Base-by-base conservation (phyloP, 2,888 invertebrate species). In the Nomada lathburiana region DNA sequence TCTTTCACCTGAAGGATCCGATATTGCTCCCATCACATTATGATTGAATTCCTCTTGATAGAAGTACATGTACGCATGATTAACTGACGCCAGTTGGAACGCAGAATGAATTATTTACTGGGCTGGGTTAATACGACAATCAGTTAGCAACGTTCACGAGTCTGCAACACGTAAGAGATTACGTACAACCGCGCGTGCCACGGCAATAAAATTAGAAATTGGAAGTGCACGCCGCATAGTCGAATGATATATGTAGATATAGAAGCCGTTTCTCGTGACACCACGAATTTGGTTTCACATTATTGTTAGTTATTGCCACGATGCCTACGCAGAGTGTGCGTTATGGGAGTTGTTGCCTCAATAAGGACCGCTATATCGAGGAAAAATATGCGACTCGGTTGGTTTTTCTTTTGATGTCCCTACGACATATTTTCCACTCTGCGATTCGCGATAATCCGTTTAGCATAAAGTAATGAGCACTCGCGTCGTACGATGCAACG, bases 211-310 rank as follows among this genome's bases (percentile, higher is more conserved):
- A 91, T 92, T 91, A 90, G 90, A 91, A 92, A 91, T 92, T 92
- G 86, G 90, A 89, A 91, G 89, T 91, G 89, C 88, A 89, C 89
- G 82, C 60, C 87, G 83, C 88, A 82, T 86, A 86, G 84, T 85
- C 87, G 90, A 89, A 91, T 91, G 36, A 36, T 36, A 26, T 26
- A 26, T 26, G 26, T 26, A 26, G 92, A 91, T 92, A 90, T 92
- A 92, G 89, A 90, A 92, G 91, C 91, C 86, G 89, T 92, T 92
- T 85, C 90, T 89, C 89, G 86, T 91, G 92, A 92, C 92, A 92
- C 89, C 89, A 90, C 89, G 92, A 90, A 92, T 92, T 92, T 91
- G 90, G 91, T 91, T 92, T 91, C 81, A 85, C 86, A 80, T 87
- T 89, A 91, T 90, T 91, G 89, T 89, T 89, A 91, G 82, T 85